Conservation (phyloP, 2,113 vertebrate species). For the Hemicordylus capensis region DNA sequence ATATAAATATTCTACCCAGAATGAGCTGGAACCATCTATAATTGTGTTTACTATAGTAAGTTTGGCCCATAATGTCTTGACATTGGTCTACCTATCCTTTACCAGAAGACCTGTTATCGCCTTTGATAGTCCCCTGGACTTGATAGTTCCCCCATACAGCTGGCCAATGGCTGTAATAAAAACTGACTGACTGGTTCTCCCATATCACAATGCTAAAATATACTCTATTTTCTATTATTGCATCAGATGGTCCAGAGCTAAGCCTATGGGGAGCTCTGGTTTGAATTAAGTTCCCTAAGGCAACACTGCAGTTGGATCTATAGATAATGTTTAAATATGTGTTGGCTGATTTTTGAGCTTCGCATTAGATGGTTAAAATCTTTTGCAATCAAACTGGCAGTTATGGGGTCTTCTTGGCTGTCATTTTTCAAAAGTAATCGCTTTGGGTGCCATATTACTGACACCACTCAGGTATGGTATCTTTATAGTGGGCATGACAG, state of each 20-base stretch:
- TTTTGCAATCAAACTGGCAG: constrained; percentile 51
- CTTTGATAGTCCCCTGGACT: too few species aligned
- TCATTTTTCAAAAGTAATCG: constrained; percentile 37
- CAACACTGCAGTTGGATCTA: neutral
- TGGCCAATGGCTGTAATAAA: too few species aligned
- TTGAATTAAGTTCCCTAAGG: neutral
- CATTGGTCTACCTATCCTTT: neutral
- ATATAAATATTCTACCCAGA: too few species aligned
- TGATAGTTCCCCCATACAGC: neutral
- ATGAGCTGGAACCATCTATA: neutral
- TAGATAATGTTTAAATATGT: constrained; percentile 11
- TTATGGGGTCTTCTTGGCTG: constrained; percentile 38
- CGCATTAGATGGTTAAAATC: constrained; percentile 48
- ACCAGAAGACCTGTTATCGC: neutral
- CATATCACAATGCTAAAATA: neutral
- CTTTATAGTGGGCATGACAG: constrained; percentile 22
- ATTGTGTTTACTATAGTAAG: neutral
- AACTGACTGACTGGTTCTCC: too few species aligned
- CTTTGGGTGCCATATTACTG: constrained; percentile 7
- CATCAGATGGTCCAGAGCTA: neutral
- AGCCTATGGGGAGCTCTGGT: neutral
- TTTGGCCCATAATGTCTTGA: neutral
- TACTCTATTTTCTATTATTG: neutral
- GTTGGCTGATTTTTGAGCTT: constrained; percentile 11
- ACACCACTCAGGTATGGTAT: constrained; percentile 41